Conservation (phyloP, 1,140 invertebrate species). For the Kradibia gibbosae region DNA sequence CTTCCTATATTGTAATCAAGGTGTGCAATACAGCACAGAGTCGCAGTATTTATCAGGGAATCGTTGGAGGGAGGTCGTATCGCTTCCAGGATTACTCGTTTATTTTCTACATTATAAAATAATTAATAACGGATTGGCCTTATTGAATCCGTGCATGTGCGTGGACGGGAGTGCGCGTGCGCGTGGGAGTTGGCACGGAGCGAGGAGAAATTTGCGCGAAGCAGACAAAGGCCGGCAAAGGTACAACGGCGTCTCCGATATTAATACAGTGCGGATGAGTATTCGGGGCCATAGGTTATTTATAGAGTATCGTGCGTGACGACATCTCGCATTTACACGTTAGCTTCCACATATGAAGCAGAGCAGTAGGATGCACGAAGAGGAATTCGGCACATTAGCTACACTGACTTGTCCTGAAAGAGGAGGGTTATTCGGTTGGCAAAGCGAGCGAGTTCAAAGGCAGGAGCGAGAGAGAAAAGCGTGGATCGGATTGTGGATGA, state of each 20-base stretch:
- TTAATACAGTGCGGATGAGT: neutral
- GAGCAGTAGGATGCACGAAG: conserved; percentile 61
- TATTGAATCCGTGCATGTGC: too few relatives aligned
- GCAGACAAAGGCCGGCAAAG: neutral
- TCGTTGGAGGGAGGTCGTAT: too few relatives aligned
- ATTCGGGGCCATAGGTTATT: neutral
- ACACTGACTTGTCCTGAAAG: neutral
- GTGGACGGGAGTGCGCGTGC: too few relatives aligned
- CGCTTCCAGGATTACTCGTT: too few relatives aligned
- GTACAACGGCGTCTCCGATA: too few relatives aligned
- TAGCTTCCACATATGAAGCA: conserved; percentile 67
- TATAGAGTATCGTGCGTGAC: conserved; percentile 51
- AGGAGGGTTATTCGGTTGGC: neutral
- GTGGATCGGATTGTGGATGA: too few relatives aligned
- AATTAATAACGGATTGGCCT: too few relatives aligned
- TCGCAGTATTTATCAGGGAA: too few relatives aligned
- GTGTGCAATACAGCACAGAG: too few relatives aligned
- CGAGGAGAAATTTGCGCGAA: neutral
- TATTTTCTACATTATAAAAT: too few relatives aligned
- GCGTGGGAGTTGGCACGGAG: neutral
- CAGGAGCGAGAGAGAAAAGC: neutral
- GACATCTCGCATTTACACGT: conserved; percentile 60
- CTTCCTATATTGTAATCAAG: too few relatives aligned
- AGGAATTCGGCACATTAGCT: conserved; percentile 50
- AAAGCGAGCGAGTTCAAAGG: too few relatives aligned